Evolutionary conservation across 2,113 vertebrate genomes (phyloP), one percentile per base, ranked within the genome.

Genomic region (Caracal caracal): DNA sequence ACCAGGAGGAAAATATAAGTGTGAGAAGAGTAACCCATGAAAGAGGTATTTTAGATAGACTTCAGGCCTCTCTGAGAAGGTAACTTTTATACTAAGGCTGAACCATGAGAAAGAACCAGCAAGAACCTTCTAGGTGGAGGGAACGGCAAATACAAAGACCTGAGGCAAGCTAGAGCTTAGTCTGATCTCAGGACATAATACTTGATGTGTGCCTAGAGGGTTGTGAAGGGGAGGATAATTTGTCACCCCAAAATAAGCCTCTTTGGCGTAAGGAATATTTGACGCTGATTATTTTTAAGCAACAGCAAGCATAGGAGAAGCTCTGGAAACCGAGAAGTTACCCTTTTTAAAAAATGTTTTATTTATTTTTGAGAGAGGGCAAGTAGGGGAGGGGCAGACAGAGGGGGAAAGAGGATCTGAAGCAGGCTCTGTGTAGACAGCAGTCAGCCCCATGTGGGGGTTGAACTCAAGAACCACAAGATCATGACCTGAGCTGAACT

Each of bases 21-120:
- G 7, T 3, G 9, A n/a, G 30, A 81, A 68, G 30, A 53, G 6
- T 4, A 35, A n/a, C 3, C 3, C 17, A 3, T 0, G 8, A 43
- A 8, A 19, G 43, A 30, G 4, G 16, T 33, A 16, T 43, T n/a
- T 30, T 4, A 40, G 47, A 59, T 9, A 86, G 20, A 4, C 1
- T 12, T 10, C 26, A 6, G 24, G n/a, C 19, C 15, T 79, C 66
- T 13, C 40, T 28, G 53, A 80, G 66, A 35, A 56, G 30, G 76
- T 65, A 94, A 10, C 16, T 86, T 75, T 68, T 43, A 63, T 17
- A 10, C 2, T n/a, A 63, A 56, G 43, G 12, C 49, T 86, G 53
- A 33, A 37, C 30, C 19, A 26, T 66, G 37, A 91, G n/a, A 51
- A 68, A 28, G 17, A 76, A 10, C 33, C 51, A 66, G 20, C 16